Evolutionary conservation across 2,888 invertebrate genomes (phyloP), one percentile per base, ranked within the genome.

Genomic region (Habroteleia sp.): DNA sequence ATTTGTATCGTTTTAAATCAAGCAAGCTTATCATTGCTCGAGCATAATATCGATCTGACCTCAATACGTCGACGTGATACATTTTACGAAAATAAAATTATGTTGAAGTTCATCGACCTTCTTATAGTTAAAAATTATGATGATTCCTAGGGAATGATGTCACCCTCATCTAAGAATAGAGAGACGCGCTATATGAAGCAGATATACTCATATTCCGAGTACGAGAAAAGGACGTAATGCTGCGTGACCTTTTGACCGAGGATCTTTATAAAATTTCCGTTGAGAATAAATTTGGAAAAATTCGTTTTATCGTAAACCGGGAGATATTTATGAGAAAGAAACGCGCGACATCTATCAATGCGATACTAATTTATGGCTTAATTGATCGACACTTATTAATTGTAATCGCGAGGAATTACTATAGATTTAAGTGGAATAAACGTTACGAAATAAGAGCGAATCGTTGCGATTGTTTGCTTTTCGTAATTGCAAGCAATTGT

Each of bases 41-140:
- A 60, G 39, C 11, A 31, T 42, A 69, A 72, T 72, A 72, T 69
- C 60, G 72, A 77, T 75, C 33, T 54, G 63, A 65, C 63, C 65
- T 62, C 69, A 54, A 75, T 66, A 44, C 29, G 10, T 6, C 35
- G 52, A 46, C 63, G 46, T 60, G 62, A 69, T 44, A 73, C 60
- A 35, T 52, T 71, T 77, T 29, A 62, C 77, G 58, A 74, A 77
- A 77, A 74, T 71, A 72, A 74, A 62, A 46, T 72, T 48, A 68
- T 63, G 44, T 27, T 10, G 20, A 17, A 65, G 75, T 75, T 77
- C 77, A 39, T 69, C 58, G 69, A 66, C 73, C 73, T 63, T 65
- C 52, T 27, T 25, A 14, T 23, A 17, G 44, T 10, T 60, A 44
- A 50, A 72, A 69, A 75, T 69, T 66, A 50, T 46, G 65, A 74